Evolutionary conservation across 2,888 invertebrate species (phyloP), one percentile per base, ranked within the genome.

Genomic region (Stenodema calcarata): DNA sequence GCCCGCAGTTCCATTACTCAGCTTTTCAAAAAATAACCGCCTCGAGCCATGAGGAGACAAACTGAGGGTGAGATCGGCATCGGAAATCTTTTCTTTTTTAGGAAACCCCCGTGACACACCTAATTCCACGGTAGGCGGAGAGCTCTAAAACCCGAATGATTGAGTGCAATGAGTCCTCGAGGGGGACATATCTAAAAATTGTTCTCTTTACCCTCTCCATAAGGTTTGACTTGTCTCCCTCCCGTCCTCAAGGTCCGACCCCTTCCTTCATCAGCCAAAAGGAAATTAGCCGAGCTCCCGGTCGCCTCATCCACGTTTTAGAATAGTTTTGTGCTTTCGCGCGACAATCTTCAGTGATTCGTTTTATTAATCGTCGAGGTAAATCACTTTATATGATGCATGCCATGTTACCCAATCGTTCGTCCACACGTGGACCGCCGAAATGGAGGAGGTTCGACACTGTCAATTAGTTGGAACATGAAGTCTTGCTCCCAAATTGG

Each of bases 291-390:
- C 44, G 54, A 70, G 70, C 70, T 75, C 70, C 42, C 41, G 84
- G 16, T 30, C 75, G 30, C n/a, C 73, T 70, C 70, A 54, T 42
- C 44, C 54, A 42, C 73, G 41, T 44, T 30, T 84, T 75, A 73
- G 73, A 84, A 73, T 84, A 84, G 84, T 84, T 84, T 44, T 70
- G 84, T 84, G 70, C 84, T 73, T 73, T 84, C 84, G 84, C 23
- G 84, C 73, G 44, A 27, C 78, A 78, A 41, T 42, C 27, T 18
- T 28, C 30, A 18, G 41, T 78, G 41, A 78, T 78, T 23, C n/a
- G 27, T 62, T 62, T 62, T 6, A 18, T 62, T 62, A 11, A 18
- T 62, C 2, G 27, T 23, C 18, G 23, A 62, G 62, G 62, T 62
- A 62, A 62, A 62, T 18, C 2, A 18, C 27, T 62, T 11, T 23